Conservation (phyloP, 1,140 invertebrate genomes). For the Drosophila teissieri region DNA sequence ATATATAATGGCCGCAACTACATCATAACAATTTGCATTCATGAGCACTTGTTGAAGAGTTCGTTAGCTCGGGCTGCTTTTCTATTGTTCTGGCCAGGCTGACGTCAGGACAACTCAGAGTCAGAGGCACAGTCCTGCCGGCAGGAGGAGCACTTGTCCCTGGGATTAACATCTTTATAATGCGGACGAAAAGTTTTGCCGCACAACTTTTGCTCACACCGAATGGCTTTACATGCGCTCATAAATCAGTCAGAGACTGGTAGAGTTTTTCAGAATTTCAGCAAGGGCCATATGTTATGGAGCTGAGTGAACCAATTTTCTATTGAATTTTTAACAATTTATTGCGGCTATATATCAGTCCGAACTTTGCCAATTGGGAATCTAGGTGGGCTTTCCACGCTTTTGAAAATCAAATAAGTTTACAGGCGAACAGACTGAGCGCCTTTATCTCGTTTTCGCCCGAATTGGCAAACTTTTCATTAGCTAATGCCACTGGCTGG, state of each 20-base stretch:
- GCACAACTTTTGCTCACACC: conserved; percentile 22
- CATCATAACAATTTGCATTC: conserved; percentile 63
- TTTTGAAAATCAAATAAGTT: conserved; percentile 7
- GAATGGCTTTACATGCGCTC: conserved; percentile 21
- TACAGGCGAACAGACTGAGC: neutral
- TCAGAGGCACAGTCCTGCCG: conserved; percentile 5
- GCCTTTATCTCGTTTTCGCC: conserved; percentile 1
- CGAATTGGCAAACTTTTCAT: conserved; percentile 35
- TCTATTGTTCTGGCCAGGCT: conserved; percentile 23
- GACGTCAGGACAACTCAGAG: conserved; percentile 33
- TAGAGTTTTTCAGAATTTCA: conserved; percentile 12
- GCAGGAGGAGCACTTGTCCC: conserved; percentile 9
- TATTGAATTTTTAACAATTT: conserved; percentile 28
- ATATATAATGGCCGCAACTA: conserved; percentile 50
- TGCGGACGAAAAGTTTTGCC: conserved; percentile 23
- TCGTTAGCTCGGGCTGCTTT: neutral
- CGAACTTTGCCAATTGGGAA: conserved; percentile 28
- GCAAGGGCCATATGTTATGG: conserved; percentile 30
- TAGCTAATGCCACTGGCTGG: conserved; percentile 35
- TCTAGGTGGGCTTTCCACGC: neutral
- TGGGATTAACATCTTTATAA: conserved; percentile 42
- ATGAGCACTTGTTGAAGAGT: conserved; percentile 24
- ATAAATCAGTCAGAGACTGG: conserved; percentile 36
- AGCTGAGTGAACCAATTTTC: conserved; percentile 13
- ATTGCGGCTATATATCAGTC: conserved; percentile 33